Conservation (phyloP, 2,888 invertebrate genomes). For the Plagiodera versicolora region DNA sequence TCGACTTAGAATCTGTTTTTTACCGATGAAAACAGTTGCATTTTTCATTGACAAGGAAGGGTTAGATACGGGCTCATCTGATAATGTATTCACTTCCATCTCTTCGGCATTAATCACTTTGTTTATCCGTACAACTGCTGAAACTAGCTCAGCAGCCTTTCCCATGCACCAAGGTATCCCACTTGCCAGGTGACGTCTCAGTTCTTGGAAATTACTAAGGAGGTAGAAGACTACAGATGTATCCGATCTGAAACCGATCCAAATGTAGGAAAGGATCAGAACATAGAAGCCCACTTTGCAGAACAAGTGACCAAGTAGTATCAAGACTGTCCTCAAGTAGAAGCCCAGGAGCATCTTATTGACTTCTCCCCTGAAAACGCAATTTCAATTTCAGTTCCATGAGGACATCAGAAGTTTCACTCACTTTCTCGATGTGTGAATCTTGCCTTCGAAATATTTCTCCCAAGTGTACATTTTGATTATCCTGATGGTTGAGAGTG, state of each 20-base stretch:
- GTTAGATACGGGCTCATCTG: conserved; percentile 2
- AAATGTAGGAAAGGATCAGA: conserved; percentile 38
- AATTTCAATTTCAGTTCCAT: neutral
- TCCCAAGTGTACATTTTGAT: conserved; percentile 48
- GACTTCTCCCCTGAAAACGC: conserved; percentile 64
- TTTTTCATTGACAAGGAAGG: conserved; percentile 17
- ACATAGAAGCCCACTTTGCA: conserved; percentile 38
- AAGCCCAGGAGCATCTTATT: conserved; percentile 56
- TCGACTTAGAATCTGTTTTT: conserved; percentile 49
- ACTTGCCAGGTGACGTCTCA: conserved; percentile 79
- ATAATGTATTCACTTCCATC: conserved; percentile 62
- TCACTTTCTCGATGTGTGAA: conserved; percentile 21
- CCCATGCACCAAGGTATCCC: conserved; percentile 77
- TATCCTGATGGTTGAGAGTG: conserved; percentile 41
- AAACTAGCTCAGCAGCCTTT: conserved; percentile 37
- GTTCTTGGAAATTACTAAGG: conserved; percentile 30
- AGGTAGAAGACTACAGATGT: conserved; percentile 37
- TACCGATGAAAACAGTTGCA: conserved; percentile 31
- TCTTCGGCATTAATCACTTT: conserved; percentile 63
- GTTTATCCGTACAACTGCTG: conserved; percentile 69
- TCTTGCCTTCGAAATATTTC: conserved; percentile 33
- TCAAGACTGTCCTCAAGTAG: conserved; percentile 45
- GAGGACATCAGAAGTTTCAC: neutral
- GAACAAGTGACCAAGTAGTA: conserved; percentile 42
- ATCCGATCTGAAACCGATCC: conserved; percentile 32